A percentile compares a stretch with the other conserved stretches of the same genome.
phyloP scores from a whole-genome alignment of 1,140 invertebrate genomes.

The Calosoma granatense region DNA sequence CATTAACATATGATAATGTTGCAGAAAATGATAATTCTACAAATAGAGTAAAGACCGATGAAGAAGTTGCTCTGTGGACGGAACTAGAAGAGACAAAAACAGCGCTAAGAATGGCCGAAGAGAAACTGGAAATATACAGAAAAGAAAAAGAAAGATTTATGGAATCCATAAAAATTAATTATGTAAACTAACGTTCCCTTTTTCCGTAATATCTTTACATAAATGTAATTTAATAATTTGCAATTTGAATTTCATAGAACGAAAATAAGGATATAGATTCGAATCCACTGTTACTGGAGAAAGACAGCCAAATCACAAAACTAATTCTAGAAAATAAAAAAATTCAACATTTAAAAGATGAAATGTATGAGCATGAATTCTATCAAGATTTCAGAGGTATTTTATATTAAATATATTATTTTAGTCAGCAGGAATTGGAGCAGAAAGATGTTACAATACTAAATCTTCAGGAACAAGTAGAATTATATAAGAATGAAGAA shows the following conservation, averaged over 20 bases:
- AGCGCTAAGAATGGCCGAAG: not conserved
- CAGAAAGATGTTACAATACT: not conserved
- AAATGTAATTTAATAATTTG: not conserved
- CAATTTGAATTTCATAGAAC: not conserved
- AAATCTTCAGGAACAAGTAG: not conserved
- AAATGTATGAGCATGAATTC: not conserved
- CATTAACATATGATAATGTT: too few relatives aligned
- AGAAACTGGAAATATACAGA: not conserved
- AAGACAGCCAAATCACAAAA: not conserved
- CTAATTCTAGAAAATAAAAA: not conserved
- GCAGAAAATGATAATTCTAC: not conserved
- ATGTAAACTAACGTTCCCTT: not conserved
- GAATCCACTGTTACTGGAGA: not conserved
- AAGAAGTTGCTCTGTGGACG: not conserved
- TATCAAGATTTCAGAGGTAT: not conserved
- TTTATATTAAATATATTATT: not conserved
- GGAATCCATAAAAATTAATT: not conserved
- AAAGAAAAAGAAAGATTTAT: slow-evolving; percentile 1
- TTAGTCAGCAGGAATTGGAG: not conserved
- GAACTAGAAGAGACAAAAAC: not conserved
- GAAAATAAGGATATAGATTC: too few relatives aligned
- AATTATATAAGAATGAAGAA: not conserved
- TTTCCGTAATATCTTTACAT: not conserved
- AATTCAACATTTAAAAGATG: not conserved
- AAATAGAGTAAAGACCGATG: slow-evolving; percentile 16